These are phyloP conservation scores for Coreoperca whiteheadi DNA, from an alignment of 2,113 vertebrate genomes.

Conservation along the genomic window DNA sequence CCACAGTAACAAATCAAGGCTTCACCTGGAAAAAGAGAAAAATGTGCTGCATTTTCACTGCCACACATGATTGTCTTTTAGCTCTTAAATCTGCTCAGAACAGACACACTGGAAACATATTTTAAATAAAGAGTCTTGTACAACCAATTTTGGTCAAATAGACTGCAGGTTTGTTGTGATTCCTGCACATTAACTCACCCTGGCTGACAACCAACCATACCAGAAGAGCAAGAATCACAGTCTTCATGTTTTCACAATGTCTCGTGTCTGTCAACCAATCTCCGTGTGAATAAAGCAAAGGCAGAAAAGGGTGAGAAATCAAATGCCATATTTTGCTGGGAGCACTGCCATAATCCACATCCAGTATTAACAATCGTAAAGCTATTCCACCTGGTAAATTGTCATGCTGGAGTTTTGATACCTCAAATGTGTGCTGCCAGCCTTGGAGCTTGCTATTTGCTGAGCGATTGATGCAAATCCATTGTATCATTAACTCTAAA, in stretches of 20 bases:
- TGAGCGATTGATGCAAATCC: background rate
- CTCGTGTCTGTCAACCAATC: background rate
- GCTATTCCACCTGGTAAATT: slow-evolving; percentile 3
- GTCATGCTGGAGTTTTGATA: background rate
- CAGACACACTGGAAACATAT: background rate
- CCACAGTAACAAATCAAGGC: slow-evolving; percentile 39
- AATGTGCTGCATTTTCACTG: background rate
- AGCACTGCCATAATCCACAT: background rate
- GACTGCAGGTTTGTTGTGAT: background rate
- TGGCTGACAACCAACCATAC: slow-evolving; percentile 38
- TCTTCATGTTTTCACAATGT: slow-evolving; percentile 43
- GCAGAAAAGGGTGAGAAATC: background rate
- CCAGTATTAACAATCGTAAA: background rate
- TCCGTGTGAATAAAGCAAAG: background rate
- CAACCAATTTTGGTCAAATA: background rate
- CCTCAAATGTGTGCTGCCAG: background rate
- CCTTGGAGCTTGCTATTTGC: background rate
- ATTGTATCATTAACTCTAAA: background rate
- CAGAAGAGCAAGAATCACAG: slow-evolving; percentile 30
- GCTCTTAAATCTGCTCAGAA: background rate
- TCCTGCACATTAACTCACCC: slow-evolving; percentile 25
- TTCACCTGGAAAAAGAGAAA: slow-evolving; percentile 33
- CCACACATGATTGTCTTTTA: background rate
- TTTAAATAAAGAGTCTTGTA: background rate
- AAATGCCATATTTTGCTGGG: background rate